Conservation (phyloP, 2,113 vertebrate genomes). For the Mionectes macconnelli region DNA sequence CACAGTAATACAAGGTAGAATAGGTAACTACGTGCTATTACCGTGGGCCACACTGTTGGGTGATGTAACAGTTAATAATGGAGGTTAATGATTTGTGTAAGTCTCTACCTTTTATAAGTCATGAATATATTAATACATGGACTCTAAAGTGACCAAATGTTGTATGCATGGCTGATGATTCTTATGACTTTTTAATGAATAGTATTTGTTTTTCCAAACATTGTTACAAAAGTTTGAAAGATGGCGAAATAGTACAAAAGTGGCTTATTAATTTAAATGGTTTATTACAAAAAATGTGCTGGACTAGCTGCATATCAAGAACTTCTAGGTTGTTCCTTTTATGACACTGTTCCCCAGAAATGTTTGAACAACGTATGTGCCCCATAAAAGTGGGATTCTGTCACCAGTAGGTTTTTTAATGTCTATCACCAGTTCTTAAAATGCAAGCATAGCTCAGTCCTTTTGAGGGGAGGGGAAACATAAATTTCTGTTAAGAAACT, state of each 20-base stretch:
- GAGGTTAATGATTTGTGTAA: slow-evolving; percentile 13
- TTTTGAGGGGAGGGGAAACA: neutral
- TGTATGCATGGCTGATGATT: neutral
- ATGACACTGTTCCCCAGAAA: neutral
- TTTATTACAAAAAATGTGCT: neutral
- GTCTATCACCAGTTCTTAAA: neutral
- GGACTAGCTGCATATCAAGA: neutral
- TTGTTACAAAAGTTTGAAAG: neutral
- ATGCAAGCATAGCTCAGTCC: neutral
- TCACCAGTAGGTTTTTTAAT: neutral
- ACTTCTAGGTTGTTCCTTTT: neutral
- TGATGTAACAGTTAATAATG: neutral
- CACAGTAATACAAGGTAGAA: neutral
- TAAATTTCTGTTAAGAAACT: neutral
- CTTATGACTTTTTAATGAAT: neutral
- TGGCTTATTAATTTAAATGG: neutral
- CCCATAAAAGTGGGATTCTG: neutral
- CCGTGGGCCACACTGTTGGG: neutral
- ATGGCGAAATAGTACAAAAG: neutral
- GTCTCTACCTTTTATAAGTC: neutral
- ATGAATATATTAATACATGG: neutral
- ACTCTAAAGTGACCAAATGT: neutral
- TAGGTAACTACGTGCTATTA: neutral
- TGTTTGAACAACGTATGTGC: neutral
- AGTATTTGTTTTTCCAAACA: neutral